Percentiles rank a stretch among this genome's conserved stretches.
phyloP scores from a whole-genome alignment of 2,888 invertebrate genomes.

The Platycheirus rosarum region DNA sequence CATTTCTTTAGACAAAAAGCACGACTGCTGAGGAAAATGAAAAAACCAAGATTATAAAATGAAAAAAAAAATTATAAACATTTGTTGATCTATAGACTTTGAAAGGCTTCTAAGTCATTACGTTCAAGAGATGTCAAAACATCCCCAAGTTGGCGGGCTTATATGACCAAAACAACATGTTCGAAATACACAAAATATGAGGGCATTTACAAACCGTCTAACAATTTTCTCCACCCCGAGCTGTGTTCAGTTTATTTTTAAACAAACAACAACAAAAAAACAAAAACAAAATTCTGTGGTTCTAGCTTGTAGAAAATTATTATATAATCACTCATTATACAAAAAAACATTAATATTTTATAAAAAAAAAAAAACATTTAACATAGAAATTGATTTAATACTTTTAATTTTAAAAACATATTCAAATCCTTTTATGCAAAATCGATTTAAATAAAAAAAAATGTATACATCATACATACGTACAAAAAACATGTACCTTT shows the following conservation, averaged over 20 bases:
- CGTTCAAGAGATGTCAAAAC: background rate
- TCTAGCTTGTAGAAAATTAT: slow-evolving; percentile 74
- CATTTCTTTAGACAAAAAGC: slow-evolving; percentile 60
- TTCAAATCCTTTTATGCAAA: slow-evolving; percentile 21
- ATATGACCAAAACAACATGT: background rate
- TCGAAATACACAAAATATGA: slow-evolving; percentile 13
- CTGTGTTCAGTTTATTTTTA: slow-evolving; percentile 81
- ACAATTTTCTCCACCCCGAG: slow-evolving; percentile 77
- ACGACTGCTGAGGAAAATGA: slow-evolving; percentile 30
- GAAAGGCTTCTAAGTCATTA: slow-evolving; percentile 21
- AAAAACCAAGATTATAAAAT: no score
- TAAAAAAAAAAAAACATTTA: slow-evolving; percentile 21
- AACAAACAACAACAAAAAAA: slow-evolving; percentile 61
- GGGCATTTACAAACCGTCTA: slow-evolving; percentile 52
- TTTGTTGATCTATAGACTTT: slow-evolving; percentile 19
- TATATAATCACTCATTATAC: slow-evolving; percentile 62
- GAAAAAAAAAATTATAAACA: slow-evolving; percentile 26
- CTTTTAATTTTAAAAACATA: slow-evolving; percentile 43
- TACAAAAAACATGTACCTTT: slow-evolving; percentile 69
- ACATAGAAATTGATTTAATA: slow-evolving; percentile 28
- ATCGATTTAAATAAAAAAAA: slow-evolving; percentile 27
- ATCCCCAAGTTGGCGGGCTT: background rate
- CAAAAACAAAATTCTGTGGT: slow-evolving; percentile 76
- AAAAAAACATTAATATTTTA: slow-evolving; percentile 18
- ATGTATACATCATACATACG: slow-evolving; percentile 37